A percentile compares a stretch with the other conserved stretches of the same genome.
phyloP scores from a whole-genome alignment of 2,888 invertebrate genomes.

The Pterobdella sp. region DNA sequence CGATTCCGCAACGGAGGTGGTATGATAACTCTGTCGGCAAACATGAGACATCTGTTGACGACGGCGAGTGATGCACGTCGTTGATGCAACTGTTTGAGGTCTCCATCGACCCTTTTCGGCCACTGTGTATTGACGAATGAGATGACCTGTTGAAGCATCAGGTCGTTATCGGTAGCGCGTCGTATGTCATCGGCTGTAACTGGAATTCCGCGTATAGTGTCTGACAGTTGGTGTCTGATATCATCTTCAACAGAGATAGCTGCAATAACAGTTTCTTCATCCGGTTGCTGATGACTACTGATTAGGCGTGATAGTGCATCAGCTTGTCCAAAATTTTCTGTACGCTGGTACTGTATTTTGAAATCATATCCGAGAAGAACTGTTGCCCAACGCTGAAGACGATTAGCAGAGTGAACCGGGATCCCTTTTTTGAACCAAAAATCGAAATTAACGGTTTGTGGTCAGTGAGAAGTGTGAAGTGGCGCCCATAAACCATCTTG shows the following conservation, averaged over 20 bases:
- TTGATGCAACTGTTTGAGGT: too few species aligned
- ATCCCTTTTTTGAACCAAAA: not conserved
- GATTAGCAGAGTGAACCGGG: not conserved
- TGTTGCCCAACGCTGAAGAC: not conserved
- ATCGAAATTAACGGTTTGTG: not conserved
- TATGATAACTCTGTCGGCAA: too few species aligned
- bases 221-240: too few species aligned
- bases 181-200: too few species aligned
- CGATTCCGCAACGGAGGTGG: too few species aligned
- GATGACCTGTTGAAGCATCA: too few species aligned
- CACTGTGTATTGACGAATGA: too few species aligned
- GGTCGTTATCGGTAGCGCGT: too few species aligned
- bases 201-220: too few species aligned
- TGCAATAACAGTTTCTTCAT: not conserved
- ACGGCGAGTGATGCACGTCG: too few species aligned
- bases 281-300: not conserved
- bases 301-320: constrained; percentile 14
- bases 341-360: not conserved
- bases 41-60: too few species aligned
- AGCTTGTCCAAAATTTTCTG: constrained; percentile 11
- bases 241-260: not conserved
- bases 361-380: not conserved
- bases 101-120: too few species aligned
- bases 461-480: not conserved
- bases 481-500: not conserved